phyloP scores from a whole-genome alignment of 2,888 invertebrate genomes.

The Notocelia uddmanniana region DNA sequence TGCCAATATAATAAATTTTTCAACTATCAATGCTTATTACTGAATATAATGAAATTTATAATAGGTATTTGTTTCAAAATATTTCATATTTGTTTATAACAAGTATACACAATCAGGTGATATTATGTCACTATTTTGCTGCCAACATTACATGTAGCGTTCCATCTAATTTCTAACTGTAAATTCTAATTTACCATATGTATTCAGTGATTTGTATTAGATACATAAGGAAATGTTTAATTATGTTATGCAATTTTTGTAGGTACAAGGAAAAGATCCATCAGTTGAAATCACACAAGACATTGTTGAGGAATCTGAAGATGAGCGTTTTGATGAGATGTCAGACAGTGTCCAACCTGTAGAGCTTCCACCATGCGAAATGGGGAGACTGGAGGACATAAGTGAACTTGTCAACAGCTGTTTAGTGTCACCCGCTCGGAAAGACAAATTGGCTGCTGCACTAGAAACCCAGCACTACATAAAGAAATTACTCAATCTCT shows the following conservation, averaged over 20 bases:
- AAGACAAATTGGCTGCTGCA: constrained; percentile 97
- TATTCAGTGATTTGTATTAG: constrained; percentile 13
- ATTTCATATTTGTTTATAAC: background rate
- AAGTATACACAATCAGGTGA: background rate
- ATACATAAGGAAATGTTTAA: background rate
- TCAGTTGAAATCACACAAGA: constrained; percentile 99
- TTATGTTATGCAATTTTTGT: constrained; percentile 53
- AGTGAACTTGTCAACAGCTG: constrained; percentile 96
- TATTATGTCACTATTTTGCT: background rate
- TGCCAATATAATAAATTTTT: background rate
- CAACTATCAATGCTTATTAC: constrained; percentile 7
- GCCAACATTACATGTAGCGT: background rate
- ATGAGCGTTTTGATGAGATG: constrained; percentile 98
- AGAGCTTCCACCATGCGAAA: constrained; percentile 97
- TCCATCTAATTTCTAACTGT: background rate
- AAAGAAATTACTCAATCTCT: constrained; percentile 96
- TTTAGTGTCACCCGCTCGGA: constrained; percentile 94
- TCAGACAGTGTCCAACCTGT: constrained; percentile 97
- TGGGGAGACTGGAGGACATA: constrained; percentile 97
- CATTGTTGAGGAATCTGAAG: constrained; percentile 97
- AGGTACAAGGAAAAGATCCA: constrained; percentile 99
- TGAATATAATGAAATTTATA: background rate
- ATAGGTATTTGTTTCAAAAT: background rate
- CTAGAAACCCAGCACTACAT: constrained; percentile 98
- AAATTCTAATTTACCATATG: background rate